Percentiles rank a stretch among this genome's conserved stretches.
These are phyloP conservation scores for Odontocerum albicorne DNA, from an alignment of 2,888 invertebrate species.

Conservation along the genomic window DNA sequence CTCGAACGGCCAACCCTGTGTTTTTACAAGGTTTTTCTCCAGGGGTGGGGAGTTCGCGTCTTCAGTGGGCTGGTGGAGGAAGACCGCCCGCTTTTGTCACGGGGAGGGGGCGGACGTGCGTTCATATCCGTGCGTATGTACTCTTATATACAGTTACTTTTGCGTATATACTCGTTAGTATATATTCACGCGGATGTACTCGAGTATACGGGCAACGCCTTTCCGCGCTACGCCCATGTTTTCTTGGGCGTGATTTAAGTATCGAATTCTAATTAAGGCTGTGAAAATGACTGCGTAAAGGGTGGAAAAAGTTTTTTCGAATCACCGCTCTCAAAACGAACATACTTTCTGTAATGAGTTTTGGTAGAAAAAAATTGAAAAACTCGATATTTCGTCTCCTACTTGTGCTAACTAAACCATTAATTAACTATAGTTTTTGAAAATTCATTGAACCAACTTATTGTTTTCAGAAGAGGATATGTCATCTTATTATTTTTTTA, in stretches of 20 bases:
- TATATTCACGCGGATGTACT: background rate
- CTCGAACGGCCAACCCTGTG: constrained; percentile 32
- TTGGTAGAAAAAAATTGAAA: too few species aligned
- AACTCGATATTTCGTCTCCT: too few species aligned
- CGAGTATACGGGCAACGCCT: constrained; percentile 1
- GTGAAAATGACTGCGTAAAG: constrained; percentile 11
- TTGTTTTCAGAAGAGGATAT: too few species aligned
- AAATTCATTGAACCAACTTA: too few species aligned
- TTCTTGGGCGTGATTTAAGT: constrained; percentile 19
- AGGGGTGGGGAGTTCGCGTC: constrained; percentile 8
- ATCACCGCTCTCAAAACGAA: too few species aligned
- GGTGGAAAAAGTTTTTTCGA: constrained; percentile 16
- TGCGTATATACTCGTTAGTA: constrained; percentile 5
- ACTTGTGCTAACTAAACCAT: too few species aligned
- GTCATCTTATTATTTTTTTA: too few species aligned
- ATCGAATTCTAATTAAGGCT: constrained; percentile 19
- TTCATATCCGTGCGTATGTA: constrained; percentile 33
- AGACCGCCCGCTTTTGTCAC: background rate
- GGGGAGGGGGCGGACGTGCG: constrained; percentile 29
- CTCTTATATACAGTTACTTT: constrained; percentile 14
- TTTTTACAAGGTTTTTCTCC: constrained; percentile 35
- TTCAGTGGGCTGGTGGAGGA: constrained; percentile 14
- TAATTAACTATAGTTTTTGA: too few species aligned
- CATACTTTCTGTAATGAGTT: too few species aligned
- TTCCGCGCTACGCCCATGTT: background rate